Base-by-base conservation (phyloP, 1,140 invertebrate species). In the Aphidius ervi region DNA sequence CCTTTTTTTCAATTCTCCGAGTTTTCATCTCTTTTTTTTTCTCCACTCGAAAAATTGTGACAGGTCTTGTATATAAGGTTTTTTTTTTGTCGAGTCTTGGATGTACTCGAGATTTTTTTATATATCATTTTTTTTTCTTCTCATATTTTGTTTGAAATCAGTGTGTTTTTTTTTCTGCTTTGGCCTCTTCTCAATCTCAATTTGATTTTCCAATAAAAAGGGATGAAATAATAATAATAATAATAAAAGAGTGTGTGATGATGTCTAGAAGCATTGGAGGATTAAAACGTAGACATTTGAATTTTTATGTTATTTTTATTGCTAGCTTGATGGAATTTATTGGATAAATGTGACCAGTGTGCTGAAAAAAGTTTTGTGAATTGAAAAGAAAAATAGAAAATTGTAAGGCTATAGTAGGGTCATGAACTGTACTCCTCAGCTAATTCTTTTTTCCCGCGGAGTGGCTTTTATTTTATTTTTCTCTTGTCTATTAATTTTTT, bases 401-500 rank as follows among this genome's bases (percentile, higher is more conserved):
- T 50, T 47, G 52, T 7, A 39, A 59, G 55, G 47, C 45, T 23
- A 41, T 10, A 39, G 46, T 52, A 46, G 57, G 58, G 52, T 59
- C 40, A 48, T 59, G 58, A 47, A 58, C 54, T 49, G 50, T 61
- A 42, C 63, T 49, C 60, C 57, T 54, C 65, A 60, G 64, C 69
- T 75, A 73, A 75, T 74, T 74, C 70, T 72, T 69, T 65, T 62
- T 65, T n/a, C 56, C 59, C 61, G 54, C 49, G 62, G 58, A 62
- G 63, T 58, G 42, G 10, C 41, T 59, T 57, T 62, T 65, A 65
- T 58, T 53, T 59, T 53, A 63, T 65, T 63, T 66, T 62, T 45
- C 8, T 46, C 46, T 60, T 20, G 59, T 56, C 52, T 62, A 46
- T n/a, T n/a, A 46, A n/a, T 46, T n/a, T 5, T n/a, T 46, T n/a